Evolutionary conservation across 2,888 invertebrate species (phyloP).

Genomic region (Ochropleura leucogaster): DNA sequence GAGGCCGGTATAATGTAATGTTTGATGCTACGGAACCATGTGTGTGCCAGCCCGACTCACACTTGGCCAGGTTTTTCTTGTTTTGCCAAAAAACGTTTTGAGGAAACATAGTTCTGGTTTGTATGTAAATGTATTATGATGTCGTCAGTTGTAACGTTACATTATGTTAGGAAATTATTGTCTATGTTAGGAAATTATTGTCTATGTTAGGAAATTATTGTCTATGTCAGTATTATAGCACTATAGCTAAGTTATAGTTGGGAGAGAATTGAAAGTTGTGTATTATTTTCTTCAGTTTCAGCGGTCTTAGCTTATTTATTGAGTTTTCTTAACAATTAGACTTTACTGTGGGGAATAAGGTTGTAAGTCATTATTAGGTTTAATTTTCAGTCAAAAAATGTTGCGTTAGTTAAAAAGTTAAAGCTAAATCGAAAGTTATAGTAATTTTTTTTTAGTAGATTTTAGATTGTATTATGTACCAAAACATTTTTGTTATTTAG

Average conservation of each 20-base stretch:
- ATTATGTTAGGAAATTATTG: slow-evolving; percentile 57
- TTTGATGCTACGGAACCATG: too few relatives aligned
- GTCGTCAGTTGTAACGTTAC: slow-evolving; percentile 34
- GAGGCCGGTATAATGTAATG: too few relatives aligned
- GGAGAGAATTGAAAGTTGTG: slow-evolving; percentile 18
- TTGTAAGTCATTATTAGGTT: background rate
- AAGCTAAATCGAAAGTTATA: background rate
- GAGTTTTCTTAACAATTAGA: background rate
- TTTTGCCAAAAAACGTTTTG: slow-evolving; percentile 62
- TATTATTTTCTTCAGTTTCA: slow-evolving; percentile 22
- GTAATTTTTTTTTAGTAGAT: too few relatives aligned
- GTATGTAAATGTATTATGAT: slow-evolving; percentile 39
- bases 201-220: slow-evolving; percentile 52
- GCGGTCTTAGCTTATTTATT: background rate
- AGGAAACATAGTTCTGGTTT: slow-evolving; percentile 38
- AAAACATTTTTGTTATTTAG: too few relatives aligned
- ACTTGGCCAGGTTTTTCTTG: slow-evolving; percentile 51
- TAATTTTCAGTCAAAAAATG: too few relatives aligned
- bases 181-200: slow-evolving; percentile 52
- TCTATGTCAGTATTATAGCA: slow-evolving; percentile 38
- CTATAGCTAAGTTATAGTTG: slow-evolving; percentile 32
- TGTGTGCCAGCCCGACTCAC: too few relatives aligned
- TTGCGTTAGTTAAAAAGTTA: background rate
- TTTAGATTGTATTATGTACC: too few relatives aligned
- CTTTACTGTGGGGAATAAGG: background rate